Evolutionary conservation across 2,888 invertebrate genomes (phyloP), one percentile per base, ranked within the genome.

Genomic region (Liodrosophila aerea): DNA sequence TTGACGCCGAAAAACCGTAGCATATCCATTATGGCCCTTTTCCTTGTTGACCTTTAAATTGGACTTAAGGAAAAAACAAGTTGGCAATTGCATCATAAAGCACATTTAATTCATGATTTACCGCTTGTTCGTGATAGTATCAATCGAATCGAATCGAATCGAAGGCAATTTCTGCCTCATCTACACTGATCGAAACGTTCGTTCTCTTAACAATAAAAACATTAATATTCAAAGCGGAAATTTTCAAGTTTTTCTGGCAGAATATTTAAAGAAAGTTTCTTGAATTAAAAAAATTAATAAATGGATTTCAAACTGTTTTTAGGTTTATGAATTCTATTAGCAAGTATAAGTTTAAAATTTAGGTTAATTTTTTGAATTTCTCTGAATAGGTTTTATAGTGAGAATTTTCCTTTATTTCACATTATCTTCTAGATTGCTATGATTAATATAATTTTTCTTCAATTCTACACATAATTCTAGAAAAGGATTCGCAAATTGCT

Each of bases 31-130:
- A 22, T 22, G 22, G 22, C 22, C 22, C 22, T 22, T 22, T 5
- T 22, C 5, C 22, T 22, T 56, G 72, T 16, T 61, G 69, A 66
- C 72, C 72, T 71, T 69, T 47, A 47, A 50, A 56, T 64, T 49
- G 36, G 34, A 45, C 31, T n/a, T n/a, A n/a, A n/a, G 16, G 18
- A 5, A 41, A 49, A 31, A 29, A 52, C 27, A 46, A 60, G 53
- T 47, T 41, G 54, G 58, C 62, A 74, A 77, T 77, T 71, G 77
- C 76, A 77, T 81, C 82, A 66, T 77, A 77, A 81, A 81, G 77
- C 58, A 39, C 60, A 66, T 70, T 77, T 66, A 70, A 74, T 70
- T 76, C 59, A 53, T 77, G 82, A 76, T 76, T 76, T 76, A 81
- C 49, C 31, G 57, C 61, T 49, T 34, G 63, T 73, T 59, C 66